These are phyloP conservation scores for Nyctibius grandis DNA, from an alignment of 2,797 vertebrate genomes.

Conservation along the genomic window DNA sequence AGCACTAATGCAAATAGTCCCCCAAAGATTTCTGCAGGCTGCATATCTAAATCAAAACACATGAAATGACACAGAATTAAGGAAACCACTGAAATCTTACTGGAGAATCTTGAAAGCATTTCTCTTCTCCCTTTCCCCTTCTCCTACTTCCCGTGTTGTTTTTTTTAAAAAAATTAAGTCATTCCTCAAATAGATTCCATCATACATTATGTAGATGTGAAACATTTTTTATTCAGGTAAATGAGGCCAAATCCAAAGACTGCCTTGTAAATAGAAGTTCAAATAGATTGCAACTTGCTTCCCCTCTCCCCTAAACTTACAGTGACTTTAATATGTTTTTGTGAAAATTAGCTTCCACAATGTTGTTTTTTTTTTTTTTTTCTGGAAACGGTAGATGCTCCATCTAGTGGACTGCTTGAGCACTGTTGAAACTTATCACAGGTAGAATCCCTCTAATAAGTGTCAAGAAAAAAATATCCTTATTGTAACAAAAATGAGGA, in stretches of 20 bases:
- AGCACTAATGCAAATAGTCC: not conserved
- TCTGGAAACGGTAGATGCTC: slow-evolving; percentile 64
- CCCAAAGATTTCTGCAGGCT: not conserved
- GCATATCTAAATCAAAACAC: not conserved
- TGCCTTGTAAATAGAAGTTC: not conserved
- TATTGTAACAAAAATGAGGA: not conserved
- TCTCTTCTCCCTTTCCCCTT: rapidly evolving
- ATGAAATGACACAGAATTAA: not conserved
- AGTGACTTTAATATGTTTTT: not conserved
- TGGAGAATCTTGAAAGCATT: not conserved
- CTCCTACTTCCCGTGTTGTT: not conserved
- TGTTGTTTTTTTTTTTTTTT: not conserved
- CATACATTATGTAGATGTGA: not conserved
- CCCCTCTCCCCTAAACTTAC: not conserved
- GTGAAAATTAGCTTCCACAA: not conserved
- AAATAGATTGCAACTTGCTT: not conserved
- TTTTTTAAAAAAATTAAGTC: not conserved
- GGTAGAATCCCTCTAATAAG: not conserved
- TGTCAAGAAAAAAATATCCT: not conserved
- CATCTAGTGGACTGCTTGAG: slow-evolving; percentile 73
- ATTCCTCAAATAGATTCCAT: not conserved
- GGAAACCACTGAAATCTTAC: not conserved
- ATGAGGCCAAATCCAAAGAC: not conserved
- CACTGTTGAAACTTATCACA: slow-evolving; percentile 18
- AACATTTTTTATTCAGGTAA: not conserved